Conservation (phyloP, 2,797 vertebrate genomes). For the Anguilla pacifica region DNA sequence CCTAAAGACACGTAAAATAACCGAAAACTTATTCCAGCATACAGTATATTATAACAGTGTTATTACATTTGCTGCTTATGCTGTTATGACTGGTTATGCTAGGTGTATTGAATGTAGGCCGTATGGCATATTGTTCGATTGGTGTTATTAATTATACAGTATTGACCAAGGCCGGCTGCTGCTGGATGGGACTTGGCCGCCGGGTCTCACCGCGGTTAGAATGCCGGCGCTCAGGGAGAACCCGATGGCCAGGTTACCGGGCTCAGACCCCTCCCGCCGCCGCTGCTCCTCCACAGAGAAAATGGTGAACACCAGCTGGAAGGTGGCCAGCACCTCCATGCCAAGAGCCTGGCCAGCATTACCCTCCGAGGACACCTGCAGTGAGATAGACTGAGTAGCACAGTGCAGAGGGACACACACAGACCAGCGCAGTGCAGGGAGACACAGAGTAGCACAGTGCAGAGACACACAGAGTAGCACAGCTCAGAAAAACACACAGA, state of each 20-base stretch:
- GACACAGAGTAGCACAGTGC: background rate
- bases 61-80: no score
- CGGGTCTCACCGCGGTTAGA: slow-evolving; percentile 70
- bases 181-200: background rate
- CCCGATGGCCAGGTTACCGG: slow-evolving; percentile 77
- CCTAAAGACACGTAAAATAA: slow-evolving; percentile 59
- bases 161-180: background rate
- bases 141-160: background rate
- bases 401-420: background rate
- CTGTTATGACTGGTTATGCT: no score
- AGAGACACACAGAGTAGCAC: background rate
- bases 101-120: no score
- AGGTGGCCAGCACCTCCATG: slow-evolving; percentile 79
- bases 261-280: slow-evolving; percentile 63
- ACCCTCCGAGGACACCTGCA: slow-evolving; percentile 70
- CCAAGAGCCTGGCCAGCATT: slow-evolving; percentile 77
- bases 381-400: background rate
- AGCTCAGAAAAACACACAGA: background rate
- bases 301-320: slow-evolving; percentile 81
- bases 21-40: no score
- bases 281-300: slow-evolving; percentile 72
- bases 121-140: background rate
- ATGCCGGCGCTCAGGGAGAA: slow-evolving; percentile 76
- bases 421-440: slow-evolving; percentile 40
- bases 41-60: no score